phyloP scores from a whole-genome alignment of 2,797 vertebrate genomes.

The Okamejei kenojei region DNA sequence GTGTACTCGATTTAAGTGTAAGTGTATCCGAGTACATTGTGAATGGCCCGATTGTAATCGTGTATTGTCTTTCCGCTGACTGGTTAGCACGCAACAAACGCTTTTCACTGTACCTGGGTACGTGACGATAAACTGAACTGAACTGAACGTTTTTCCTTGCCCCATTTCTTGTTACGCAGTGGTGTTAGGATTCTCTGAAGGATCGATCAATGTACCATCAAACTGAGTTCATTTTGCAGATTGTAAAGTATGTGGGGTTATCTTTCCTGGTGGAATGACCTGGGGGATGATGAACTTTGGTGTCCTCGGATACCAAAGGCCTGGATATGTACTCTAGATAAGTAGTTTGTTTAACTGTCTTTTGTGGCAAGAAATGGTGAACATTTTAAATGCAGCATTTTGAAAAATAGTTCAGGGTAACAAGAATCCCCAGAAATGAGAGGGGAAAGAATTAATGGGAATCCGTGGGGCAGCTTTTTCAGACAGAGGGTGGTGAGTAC shows the following conservation, averaged over 20 bases:
- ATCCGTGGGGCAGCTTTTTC: too few relatives aligned
- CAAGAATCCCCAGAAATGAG: background rate
- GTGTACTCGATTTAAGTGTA: too few relatives aligned
- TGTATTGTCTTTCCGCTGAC: too few relatives aligned
- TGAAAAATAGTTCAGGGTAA: background rate
- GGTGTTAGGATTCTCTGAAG: background rate
- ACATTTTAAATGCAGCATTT: background rate
- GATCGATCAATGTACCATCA: background rate
- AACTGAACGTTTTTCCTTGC: too few relatives aligned
- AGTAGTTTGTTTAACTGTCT: background rate
- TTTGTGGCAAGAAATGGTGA: background rate
- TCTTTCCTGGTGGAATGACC: background rate
- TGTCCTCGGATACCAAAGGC: background rate
- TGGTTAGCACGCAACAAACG: too few relatives aligned
- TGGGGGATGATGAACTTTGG: background rate
- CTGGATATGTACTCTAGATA: background rate
- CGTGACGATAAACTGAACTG: too few relatives aligned
- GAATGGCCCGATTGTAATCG: too few relatives aligned
- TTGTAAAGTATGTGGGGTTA: background rate
- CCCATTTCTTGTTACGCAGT: too few relatives aligned
- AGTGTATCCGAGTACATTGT: too few relatives aligned
- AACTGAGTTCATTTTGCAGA: background rate
- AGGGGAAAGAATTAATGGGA: too few relatives aligned
- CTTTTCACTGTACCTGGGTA: too few relatives aligned
- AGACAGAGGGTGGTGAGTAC: too few relatives aligned